Base-by-base conservation (phyloP, 1,140 invertebrate genomes). In the Brachionus paranguensis region DNA sequence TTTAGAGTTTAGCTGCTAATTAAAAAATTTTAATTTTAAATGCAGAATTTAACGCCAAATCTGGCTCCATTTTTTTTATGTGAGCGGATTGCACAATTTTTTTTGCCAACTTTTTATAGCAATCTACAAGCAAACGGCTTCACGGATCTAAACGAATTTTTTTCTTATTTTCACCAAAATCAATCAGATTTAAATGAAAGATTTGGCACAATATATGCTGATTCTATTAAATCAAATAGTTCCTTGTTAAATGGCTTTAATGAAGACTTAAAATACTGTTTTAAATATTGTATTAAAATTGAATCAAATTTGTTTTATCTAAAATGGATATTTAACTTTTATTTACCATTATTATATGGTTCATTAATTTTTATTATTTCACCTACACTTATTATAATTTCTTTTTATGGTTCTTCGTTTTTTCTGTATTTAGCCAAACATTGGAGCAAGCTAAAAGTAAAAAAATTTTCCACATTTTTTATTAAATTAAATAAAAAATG, bases 361-460 rank as follows among this genome's bases (percentile, higher is more conserved):
- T 37, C 45, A 72, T 47, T 83, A 20, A 41, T 65, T 37, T 41
- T 83, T 7, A 27, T 83, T 53, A 37, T 83, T n/a, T 47, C 45
- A 33, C 81, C 81, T 14, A 1, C 8, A 12, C 8, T 83, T 7
- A 37, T 83, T 43, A 37, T 83, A 29, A 10, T 83, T 33, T 83
- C 47, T 17, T n/a, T 83, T 14, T 83, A 83, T 45, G 64, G 29
- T 33, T 50, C 45, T n/a, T 83, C 81, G 2, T 53, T 83, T 33
- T 83, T 70, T 83, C 27, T 43, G 12, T 70, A 65, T 37, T 12
- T 83, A 3, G 45, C 11, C n/a, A 83, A 83, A 55, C 81, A 83
- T 24, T 83, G 64, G 81, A 83, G 68, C 37, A 65, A 68, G 68
- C 27, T 83, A 10, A 83, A 47, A 50, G 81, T 83, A 60, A 68